phyloP scores from a whole-genome alignment of 2,113 vertebrate genomes.

The Strigops habroptila region DNA sequence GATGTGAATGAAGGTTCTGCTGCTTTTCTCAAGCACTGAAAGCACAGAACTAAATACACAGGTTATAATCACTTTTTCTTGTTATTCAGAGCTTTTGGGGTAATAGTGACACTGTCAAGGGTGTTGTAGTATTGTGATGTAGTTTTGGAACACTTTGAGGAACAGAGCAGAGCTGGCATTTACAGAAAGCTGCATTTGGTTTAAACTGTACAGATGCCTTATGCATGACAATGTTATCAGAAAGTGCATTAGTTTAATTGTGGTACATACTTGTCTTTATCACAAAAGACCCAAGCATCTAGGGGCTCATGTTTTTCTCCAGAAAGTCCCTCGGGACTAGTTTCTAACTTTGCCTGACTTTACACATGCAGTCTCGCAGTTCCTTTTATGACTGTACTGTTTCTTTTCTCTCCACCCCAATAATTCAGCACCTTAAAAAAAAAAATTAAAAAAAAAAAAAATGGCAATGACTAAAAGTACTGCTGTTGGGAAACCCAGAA shows the following conservation, averaged over 20 bases:
- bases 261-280: not conserved
- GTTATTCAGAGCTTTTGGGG: not conserved
- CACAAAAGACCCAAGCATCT: not conserved
- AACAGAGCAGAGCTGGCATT: not conserved
- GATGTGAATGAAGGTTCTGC: not conserved
- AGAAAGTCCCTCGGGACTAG: conserved; percentile 1
- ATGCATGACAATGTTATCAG: not conserved
- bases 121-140: not conserved
- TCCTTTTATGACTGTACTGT: not conserved
- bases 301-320: not conserved
- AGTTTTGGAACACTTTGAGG: not conserved
- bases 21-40: not conserved
- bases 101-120: not conserved
- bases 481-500: not conserved
- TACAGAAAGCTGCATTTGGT: not conserved
- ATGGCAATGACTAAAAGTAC: rapidly evolving
- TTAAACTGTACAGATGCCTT: not conserved
- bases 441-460: not conserved
- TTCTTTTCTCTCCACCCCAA: not conserved
- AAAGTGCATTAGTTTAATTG: not conserved
- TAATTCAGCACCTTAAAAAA: not conserved
- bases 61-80: not conserved
- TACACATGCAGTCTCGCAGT: not conserved
- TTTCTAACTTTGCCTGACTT: not conserved
- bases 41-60: not conserved